Evolutionary conservation across 2,113 vertebrate genomes (phyloP).

Genomic region (Eulacestoma nigropectus): DNA sequence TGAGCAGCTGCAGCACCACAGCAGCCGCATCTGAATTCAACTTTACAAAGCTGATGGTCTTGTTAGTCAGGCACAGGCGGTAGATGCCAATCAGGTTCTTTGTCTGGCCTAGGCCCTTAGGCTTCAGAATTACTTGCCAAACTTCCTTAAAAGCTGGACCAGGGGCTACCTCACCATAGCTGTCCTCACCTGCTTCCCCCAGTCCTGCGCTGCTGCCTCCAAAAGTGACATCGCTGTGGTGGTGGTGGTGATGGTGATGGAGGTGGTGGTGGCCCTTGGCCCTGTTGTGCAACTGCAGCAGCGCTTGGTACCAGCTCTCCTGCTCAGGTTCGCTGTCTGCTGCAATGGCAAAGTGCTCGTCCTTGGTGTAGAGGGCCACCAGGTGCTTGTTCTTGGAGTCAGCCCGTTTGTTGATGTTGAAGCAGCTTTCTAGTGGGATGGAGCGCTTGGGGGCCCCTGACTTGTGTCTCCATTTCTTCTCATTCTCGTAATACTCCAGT

Average conservation of each 20-base stretch:
- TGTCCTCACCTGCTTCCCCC: conserved; percentile 74
- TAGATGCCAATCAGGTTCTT: conserved; percentile 91
- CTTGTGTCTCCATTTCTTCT: conserved; percentile 92
- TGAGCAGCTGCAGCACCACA: conserved; percentile 88
- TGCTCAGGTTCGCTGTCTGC: conserved; percentile 86
- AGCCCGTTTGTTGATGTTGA: conserved; percentile 90
- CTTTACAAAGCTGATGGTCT: conserved; percentile 89
- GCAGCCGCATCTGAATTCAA: conserved; percentile 86
- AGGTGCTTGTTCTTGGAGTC: conserved; percentile 92
- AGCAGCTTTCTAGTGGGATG: conserved; percentile 86
- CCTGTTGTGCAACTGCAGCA: conserved; percentile 85
- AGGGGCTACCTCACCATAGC: conserved; percentile 76
- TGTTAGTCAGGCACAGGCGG: conserved; percentile 87
- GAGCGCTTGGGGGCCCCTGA: conserved; percentile 87
- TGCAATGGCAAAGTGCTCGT: conserved; percentile 87
- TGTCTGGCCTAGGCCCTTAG: conserved; percentile 86
- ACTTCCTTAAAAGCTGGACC: conserved; percentile 88
- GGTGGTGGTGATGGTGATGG: conserved; percentile 63
- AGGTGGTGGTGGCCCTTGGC: conserved; percentile 78
- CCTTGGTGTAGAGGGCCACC: conserved; percentile 87
- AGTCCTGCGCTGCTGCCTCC: conserved; percentile 52
- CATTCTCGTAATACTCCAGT: conserved; percentile 90
- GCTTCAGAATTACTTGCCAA: conserved; percentile 91
- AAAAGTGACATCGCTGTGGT: conserved; percentile 62
- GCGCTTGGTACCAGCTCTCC: conserved; percentile 85